phyloP scores from a whole-genome alignment of 1,140 invertebrate species.

The Cecropterus lyciades region DNA sequence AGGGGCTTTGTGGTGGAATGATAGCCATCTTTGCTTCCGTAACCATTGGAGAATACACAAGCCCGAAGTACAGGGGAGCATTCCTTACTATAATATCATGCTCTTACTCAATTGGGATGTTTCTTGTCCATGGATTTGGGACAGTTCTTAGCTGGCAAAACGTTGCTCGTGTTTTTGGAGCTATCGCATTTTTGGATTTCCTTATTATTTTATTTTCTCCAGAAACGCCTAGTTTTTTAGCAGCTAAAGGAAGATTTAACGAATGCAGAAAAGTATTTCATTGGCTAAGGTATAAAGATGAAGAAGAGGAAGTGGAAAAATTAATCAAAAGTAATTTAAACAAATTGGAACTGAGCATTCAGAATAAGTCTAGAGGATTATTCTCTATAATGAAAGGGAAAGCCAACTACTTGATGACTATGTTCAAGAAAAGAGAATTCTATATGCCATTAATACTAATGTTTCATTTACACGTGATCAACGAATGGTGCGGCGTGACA shows the following conservation, averaged over 20 bases:
- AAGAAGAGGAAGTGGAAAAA: constrained; percentile 62
- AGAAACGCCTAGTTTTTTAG: constrained; percentile 89
- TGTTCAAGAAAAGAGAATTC: constrained; percentile 60
- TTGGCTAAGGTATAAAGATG: constrained; percentile 77
- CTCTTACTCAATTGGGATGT: constrained; percentile 78
- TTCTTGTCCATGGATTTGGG: constrained; percentile 82
- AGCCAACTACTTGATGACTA: constrained; percentile 37
- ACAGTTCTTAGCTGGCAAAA: constrained; percentile 84
- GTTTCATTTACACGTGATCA: constrained; percentile 60
- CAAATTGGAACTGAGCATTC: neutral
- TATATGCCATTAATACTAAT: constrained; percentile 67
- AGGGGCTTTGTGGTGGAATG: constrained; percentile 39
- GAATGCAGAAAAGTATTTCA: constrained; percentile 75
- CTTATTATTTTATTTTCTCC: constrained; percentile 83
- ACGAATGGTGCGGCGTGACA: constrained; percentile 56
- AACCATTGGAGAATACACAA: constrained; percentile 65
- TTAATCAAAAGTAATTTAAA: constrained; percentile 57
- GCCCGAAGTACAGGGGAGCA: constrained; percentile 81
- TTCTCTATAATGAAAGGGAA: constrained; percentile 12
- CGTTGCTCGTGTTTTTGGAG: constrained; percentile 76
- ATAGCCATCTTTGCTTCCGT: constrained; percentile 41
- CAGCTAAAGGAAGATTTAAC: constrained; percentile 74
- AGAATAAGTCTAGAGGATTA: neutral
- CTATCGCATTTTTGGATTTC: constrained; percentile 74
- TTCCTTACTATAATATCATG: constrained; percentile 80